Base-by-base conservation (phyloP, 1,140 invertebrate genomes). In the Melanaphis sacchari region DNA sequence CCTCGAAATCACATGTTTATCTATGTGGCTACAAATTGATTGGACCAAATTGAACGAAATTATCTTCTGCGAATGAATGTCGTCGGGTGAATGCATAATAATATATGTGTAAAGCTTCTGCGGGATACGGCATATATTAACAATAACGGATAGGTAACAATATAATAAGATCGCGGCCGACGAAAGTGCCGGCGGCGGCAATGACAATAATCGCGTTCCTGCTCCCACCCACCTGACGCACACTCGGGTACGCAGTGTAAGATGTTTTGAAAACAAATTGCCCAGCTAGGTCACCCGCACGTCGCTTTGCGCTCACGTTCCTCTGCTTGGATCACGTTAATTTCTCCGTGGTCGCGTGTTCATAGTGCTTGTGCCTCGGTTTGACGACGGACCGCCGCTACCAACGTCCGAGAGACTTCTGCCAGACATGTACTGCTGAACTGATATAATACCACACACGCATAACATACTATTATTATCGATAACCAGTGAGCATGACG, bases 31-130 rank as follows among this genome's bases (percentile, higher is more conserved):
- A 40, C 7, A 43, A 26, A 43, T 26, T 85, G 84, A 85, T 85
- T 85, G 84, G 41, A 85, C 11, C 40, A 85, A 85, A 85, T 85
- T 85, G 40, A 85, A 85, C 24, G 26, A 26, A 85, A 85, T 85
- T 85, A 84, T 82, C 81, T 36, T 82, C 81, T 36, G 38, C 81
- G 36, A 76, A 31, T 18, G 59, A n/a, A n/a, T 76, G 59, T 76
- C 59, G 59, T 76, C 31, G 11, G 11, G 59, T 15, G 4, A 31
- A 76, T 18, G 59, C 15, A 59, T 59, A n/a, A 76, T n/a, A 76
- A n/a, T 49, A 49, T 49, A 49, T 49, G 46, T 49, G 46, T 49
- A 76, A 18, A n/a, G 11, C 59, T 18, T 76, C 59, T 76, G 59
- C n/a, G 59, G 5, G 59, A 18, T 22, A 76, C n/a, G 59, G 18